Base-by-base conservation (phyloP, 2,113 vertebrate species). In the Corvus moneduloides region DNA sequence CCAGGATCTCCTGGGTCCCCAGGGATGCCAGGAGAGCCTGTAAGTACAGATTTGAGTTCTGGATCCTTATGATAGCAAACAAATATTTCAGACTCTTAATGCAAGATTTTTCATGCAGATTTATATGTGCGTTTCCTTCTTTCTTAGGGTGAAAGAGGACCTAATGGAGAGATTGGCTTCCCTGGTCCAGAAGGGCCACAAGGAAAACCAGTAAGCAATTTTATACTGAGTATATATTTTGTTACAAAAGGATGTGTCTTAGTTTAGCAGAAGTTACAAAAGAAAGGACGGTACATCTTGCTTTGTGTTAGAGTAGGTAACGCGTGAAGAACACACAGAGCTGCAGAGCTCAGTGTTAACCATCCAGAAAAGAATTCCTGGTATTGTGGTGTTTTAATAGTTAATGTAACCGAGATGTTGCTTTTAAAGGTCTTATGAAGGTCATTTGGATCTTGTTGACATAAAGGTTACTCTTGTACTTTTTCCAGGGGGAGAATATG, bases 181-280 rank as follows among this genome's bases (percentile, higher is more conserved):
- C 99, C 99, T 8, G 99, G 99, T 82, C 98, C 99, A 33, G 99
- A 99, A 98, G 99, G 99, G 81, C 99, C 99, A 33, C 95, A 98
- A 79, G 99, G 99, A 98, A 98, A 97, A 95, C 94, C 98, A 88
- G 99, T 99, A 98, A 99, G 99, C 75, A 96, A 84, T 95, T 94
- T 54, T 83, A 24, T 71, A 26, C 13, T 61, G 18, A 49, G 20
- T 62, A 7, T 55, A 5, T 51, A 28, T 17, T 32, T 87, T 46
- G 17, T 43, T 58, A 39, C n/a, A 68, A n/a, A 89, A 93, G 6
- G 2, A 35, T 58, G 8, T 2, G 2, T 12, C 39, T 64, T 63
- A n/a, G 11, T 78, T 82, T 64, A 54, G 49, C 26, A 61, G 19
- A 89, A 78, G 22, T 87, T 74, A 55, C 35, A 54, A 39, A 89